Evolutionary conservation across 2,113 vertebrate species (phyloP).

Genomic region (Girardinichthys multiradiatus): DNA sequence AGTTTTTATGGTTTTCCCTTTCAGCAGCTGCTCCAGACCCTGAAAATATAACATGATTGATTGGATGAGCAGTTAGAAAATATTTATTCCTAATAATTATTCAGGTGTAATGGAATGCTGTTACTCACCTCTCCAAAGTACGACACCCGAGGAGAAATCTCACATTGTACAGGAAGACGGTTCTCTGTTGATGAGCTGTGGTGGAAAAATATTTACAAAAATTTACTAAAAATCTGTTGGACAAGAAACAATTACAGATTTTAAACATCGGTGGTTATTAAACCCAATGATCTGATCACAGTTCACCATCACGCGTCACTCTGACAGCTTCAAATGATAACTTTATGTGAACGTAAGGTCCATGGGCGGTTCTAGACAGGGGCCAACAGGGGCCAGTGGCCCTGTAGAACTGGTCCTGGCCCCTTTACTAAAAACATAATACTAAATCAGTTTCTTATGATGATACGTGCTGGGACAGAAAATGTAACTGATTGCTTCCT

Average conservation of each 20-base stretch:
- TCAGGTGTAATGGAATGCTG: not conserved
- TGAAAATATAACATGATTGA: conserved; percentile 51
- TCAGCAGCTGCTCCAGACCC: conserved; percentile 86
- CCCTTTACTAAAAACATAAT: too few species aligned
- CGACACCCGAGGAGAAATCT: conserved; percentile 92
- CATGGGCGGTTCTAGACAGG: too few species aligned
- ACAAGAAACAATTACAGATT: not conserved
- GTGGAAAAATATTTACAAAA: not conserved
- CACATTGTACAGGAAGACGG: conserved; percentile 81
- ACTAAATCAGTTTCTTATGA: too few species aligned
- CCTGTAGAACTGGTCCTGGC: too few species aligned
- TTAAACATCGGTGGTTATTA: too few species aligned
- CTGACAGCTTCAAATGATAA: not conserved
- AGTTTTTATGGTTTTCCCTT: conserved; percentile 76
- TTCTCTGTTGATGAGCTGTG: conserved; percentile 59
- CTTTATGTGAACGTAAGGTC: not conserved
- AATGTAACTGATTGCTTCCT: too few species aligned
- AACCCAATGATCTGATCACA: too few species aligned
- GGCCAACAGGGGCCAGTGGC: too few species aligned
- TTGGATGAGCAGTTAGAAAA: not conserved
- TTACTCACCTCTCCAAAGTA: conserved; percentile 92
- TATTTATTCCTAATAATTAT: not conserved
- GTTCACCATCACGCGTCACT: too few species aligned
- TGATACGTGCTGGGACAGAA: too few species aligned
- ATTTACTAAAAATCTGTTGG: too few species aligned